Percentiles rank a stretch among this genome's conserved stretches.
These are phyloP conservation scores for Enteromius viviparus DNA, from an alignment of 2,797 vertebrate species.

Conservation along the genomic window DNA sequence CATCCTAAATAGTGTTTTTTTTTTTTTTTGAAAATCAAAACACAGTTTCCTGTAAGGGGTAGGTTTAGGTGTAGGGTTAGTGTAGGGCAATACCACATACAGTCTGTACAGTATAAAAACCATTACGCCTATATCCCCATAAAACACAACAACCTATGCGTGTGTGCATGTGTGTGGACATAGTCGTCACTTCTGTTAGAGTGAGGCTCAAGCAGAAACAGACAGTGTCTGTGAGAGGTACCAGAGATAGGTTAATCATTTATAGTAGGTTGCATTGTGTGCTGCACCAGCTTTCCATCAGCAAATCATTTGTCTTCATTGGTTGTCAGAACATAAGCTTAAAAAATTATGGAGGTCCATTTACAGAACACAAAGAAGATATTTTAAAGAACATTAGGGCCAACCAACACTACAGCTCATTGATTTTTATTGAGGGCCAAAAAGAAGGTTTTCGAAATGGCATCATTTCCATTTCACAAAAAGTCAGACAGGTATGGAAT, in stretches of 20 bases:
- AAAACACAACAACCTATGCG: background rate
- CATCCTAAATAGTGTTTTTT: too few species aligned
- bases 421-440: background rate
- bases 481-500: background rate
- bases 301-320: background rate
- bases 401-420: background rate
- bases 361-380: background rate
- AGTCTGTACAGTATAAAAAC: too few species aligned
- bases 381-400: background rate
- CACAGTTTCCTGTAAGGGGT: too few species aligned
- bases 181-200: background rate
- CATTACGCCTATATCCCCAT: too few species aligned
- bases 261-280: background rate
- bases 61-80: too few species aligned
- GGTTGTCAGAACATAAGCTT: background rate
- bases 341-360: background rate
- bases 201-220: constrained; percentile 10
- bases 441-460: background rate
- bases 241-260: background rate
- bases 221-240: background rate
- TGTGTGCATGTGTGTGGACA: background rate
- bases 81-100: too few species aligned
- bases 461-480: background rate
- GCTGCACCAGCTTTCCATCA: background rate
- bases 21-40: too few species aligned